Evolutionary conservation across 2,888 invertebrate species (phyloP).

Genomic region (Platycheirus rosarum): DNA sequence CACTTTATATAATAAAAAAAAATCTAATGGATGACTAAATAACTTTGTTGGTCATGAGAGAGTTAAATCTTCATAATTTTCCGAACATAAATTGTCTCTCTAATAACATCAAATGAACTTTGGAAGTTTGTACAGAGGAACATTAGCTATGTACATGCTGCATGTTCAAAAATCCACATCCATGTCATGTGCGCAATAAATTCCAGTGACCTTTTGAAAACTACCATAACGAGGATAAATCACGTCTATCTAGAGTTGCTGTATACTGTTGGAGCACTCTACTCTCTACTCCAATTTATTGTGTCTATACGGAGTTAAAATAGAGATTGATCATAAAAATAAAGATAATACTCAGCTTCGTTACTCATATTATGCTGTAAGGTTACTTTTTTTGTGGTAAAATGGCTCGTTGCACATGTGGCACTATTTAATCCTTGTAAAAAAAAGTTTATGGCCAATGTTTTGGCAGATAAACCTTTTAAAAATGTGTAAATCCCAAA

Average conservation of each 20-base stretch:
- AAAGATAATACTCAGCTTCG: constrained; percentile 12
- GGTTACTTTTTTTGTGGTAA: too few species aligned
- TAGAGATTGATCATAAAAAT: constrained; percentile 37
- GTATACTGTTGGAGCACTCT: neutral
- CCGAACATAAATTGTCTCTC: constrained; percentile 2
- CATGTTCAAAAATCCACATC: neutral
- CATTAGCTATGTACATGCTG: neutral
- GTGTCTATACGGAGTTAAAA: constrained; percentile 30
- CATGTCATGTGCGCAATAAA: constrained; percentile 9
- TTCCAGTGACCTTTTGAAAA: constrained; percentile 48
- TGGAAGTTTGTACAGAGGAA: constrained; percentile 4
- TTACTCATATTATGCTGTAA: too few species aligned
- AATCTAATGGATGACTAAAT: constrained; percentile 11
- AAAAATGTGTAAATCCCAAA: neutral
- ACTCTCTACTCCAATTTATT: constrained; percentile 38
- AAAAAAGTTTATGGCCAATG: constrained; percentile 1
- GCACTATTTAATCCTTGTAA: neutral
- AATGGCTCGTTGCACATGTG: neutral
- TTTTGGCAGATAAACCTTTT: neutral
- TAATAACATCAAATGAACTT: constrained; percentile 2
- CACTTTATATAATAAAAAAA: constrained; percentile 4
- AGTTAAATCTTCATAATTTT: constrained; percentile 17
- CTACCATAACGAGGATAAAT: constrained; percentile 49
- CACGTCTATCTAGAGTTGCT: constrained; percentile 51
- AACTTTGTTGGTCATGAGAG: constrained; percentile 8